Evolutionary conservation across 2,888 invertebrate species (phyloP), one percentile per base, ranked within the genome.

Genomic region (Caenorhabditis uteleia): DNA sequence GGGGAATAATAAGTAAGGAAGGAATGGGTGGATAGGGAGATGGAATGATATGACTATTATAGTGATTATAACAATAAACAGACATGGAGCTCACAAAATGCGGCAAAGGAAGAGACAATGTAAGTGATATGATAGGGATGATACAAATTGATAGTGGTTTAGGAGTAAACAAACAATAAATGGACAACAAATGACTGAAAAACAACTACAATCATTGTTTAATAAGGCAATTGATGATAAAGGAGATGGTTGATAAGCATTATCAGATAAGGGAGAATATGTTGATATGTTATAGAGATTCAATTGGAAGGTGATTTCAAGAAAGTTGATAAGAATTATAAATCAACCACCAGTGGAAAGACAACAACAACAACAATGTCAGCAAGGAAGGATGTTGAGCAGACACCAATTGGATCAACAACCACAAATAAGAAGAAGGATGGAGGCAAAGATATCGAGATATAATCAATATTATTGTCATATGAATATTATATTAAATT

Each of bases 271-370:
- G n/a, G 5, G n/a, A 34, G 5, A 34, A 34, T 7, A 7, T 5
- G n/a, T n/a, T 34, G 20, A 38, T 14, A 14, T 34, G 3, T 53
- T 53, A 12, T 25, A 53, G 67, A 67, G 43, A 67, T 67, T 36
- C 60, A 67, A 40, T 25, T 67, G 45, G 67, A 67, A 34, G 61
- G 39, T 25, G 67, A 67, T 21, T 67, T 67, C 50, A 67, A 67
- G 44, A 67, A 67, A 21, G 31, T 67, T 26, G 61, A 67, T 21
- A 54, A 59, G 20, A 67, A 60, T 29, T 67, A 67, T 40, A 57
- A 60, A 36, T 39, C 58, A 25, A 29, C 7, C 46, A 20, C 18
- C 43, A 7, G 33, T 36, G 16, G 14, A 7, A 29, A 45, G 33
- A 33, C 39, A 10, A 7, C 8, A 34, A 39, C 49, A 27, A 10